These are phyloP conservation scores for Mixornis gularis DNA, from an alignment of 2,113 vertebrate species.

Conservation along the genomic window DNA sequence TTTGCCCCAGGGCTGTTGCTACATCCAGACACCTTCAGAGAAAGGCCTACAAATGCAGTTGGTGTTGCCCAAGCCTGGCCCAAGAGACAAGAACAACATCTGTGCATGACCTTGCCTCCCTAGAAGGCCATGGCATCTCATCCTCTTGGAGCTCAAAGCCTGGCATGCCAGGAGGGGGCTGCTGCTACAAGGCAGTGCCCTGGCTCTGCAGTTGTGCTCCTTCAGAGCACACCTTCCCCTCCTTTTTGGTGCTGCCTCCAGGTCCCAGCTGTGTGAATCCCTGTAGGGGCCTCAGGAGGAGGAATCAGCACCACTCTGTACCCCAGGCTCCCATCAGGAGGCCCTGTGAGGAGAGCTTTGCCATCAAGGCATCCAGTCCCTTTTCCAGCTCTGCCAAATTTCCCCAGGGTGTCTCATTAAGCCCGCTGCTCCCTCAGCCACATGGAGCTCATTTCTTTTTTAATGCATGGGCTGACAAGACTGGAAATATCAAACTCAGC, in stretches of 20 bases:
- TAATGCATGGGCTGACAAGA: neutral
- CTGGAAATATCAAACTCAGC: slow-evolving; percentile 38
- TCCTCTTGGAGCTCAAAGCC: neutral
- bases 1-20: neutral
- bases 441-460: neutral
- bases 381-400: neutral
- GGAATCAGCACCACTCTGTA: neutral
- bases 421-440: neutral
- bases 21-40: neutral
- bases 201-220: neutral
- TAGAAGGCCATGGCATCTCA: accelerated
- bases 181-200: neutral
- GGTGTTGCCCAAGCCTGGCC: neutral
- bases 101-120: neutral
- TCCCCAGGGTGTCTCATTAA: slow-evolving; percentile 42
- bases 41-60: neutral
- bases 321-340: neutral
- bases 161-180: neutral
- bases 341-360: neutral
- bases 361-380: neutral
- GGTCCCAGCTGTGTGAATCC: neutral
- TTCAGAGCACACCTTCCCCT: neutral
- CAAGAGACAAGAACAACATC: neutral
- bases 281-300: accelerated
- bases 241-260: neutral